phyloP scores from a whole-genome alignment of 2,888 invertebrate species.

The Rotaria sp. region DNA sequence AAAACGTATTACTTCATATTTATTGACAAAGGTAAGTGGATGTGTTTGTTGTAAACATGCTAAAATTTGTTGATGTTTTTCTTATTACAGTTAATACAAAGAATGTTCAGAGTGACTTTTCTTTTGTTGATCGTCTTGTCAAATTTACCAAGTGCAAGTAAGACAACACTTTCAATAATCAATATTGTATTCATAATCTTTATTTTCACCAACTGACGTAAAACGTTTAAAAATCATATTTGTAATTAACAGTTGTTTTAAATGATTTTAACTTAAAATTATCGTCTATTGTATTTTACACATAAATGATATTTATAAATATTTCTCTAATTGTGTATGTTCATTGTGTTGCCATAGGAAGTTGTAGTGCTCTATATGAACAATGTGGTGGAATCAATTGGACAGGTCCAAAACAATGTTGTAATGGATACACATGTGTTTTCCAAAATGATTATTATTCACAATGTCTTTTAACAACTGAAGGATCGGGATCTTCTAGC shows the following conservation, averaged over 20 bases:
- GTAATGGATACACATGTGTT: background rate
- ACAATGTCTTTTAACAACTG: background rate
- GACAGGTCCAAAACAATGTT: background rate
- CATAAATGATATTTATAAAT: no score
- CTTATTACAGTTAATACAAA: background rate
- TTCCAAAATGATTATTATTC: background rate
- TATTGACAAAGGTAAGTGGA: no score
- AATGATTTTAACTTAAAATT: no score
- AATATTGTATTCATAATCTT: no score
- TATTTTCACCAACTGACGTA: no score
- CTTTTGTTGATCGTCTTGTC: background rate
- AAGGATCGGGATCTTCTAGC: background rate
- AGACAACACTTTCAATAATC: background rate
- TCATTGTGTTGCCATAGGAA: no score
- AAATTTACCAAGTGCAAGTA: background rate
- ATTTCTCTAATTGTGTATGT: no score
- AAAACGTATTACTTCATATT: no score
- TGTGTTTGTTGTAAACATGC: no score
- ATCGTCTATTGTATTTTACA: background rate
- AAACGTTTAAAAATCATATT: no score
- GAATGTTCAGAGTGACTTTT: background rate
- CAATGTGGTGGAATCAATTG: background rate
- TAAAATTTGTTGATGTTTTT: background rate
- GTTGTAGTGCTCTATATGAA: background rate
- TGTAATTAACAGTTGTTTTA: no score